These are phyloP conservation scores for Pachycephus smyrnensis DNA, from an alignment of 2,888 invertebrate species.

Conservation along the genomic window DNA sequence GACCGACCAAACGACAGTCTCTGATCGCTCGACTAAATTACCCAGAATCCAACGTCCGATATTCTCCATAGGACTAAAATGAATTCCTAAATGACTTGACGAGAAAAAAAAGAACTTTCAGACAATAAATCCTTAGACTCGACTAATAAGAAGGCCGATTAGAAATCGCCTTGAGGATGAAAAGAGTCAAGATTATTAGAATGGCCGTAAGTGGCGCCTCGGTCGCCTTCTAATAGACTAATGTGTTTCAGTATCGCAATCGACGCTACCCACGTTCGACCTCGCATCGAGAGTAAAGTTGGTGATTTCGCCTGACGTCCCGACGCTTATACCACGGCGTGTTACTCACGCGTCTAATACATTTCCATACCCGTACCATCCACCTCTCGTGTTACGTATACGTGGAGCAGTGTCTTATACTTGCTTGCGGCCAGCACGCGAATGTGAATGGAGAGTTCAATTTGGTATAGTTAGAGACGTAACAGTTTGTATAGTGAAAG, in stretches of 20 bases:
- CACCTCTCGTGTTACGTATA: slow-evolving; percentile 1
- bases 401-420: background rate
- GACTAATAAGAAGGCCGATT: background rate
- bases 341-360: background rate
- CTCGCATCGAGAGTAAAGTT: background rate
- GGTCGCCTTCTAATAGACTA: background rate
- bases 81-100: background rate
- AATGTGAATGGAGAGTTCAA: background rate
- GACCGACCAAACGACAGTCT: background rate
- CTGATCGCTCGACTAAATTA: background rate
- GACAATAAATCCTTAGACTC: background rate
- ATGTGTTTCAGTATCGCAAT: background rate
- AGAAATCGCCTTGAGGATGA: background rate
- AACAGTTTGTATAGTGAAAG: background rate
- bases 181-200: background rate
- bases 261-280: background rate
- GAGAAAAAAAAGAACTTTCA: background rate
- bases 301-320: background rate
- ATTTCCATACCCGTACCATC: background rate
- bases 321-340: background rate
- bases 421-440: background rate
- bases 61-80: background rate
- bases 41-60: background rate
- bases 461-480: background rate
- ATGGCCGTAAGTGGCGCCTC: background rate